phyloP scores from a whole-genome alignment of 2,888 invertebrate species.

The Heliconius aoede region DNA sequence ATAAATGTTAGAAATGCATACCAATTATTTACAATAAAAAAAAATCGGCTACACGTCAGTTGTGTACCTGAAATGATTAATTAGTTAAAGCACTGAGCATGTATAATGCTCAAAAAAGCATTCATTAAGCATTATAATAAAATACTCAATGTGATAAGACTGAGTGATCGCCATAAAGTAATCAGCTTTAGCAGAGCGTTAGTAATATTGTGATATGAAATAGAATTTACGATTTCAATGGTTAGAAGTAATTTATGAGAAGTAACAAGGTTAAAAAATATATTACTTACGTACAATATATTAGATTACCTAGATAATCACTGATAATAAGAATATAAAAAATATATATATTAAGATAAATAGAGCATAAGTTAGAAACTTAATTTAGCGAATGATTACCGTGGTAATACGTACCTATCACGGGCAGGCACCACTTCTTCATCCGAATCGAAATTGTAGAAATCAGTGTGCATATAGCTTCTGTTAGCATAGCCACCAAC shows the following conservation, averaged over 20 bases:
- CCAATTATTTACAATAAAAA: slow-evolving; percentile 46
- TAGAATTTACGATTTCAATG: background rate
- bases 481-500: slow-evolving; percentile 71
- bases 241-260: background rate
- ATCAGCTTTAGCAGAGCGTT: slow-evolving; percentile 14
- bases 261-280: background rate
- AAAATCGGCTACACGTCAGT: slow-evolving; percentile 67
- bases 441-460: slow-evolving; percentile 72
- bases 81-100: slow-evolving; percentile 17
- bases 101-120: background rate
- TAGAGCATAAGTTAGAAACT: background rate
- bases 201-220: background rate
- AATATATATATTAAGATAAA: background rate
- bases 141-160: slow-evolving; percentile 23
- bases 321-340: background rate
- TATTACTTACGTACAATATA: background rate
- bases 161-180: background rate
- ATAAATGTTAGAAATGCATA: slow-evolving; percentile 43
- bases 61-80: slow-evolving; percentile 65
- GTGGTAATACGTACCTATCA: slow-evolving; percentile 59
- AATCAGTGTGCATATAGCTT: slow-evolving; percentile 65
- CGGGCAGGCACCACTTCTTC: slow-evolving; percentile 64
- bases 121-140: slow-evolving; percentile 34
- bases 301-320: background rate
- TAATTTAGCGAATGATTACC: background rate